Base-by-base conservation (phyloP, 2,113 vertebrate genomes). In the Hydropotes inermis region DNA sequence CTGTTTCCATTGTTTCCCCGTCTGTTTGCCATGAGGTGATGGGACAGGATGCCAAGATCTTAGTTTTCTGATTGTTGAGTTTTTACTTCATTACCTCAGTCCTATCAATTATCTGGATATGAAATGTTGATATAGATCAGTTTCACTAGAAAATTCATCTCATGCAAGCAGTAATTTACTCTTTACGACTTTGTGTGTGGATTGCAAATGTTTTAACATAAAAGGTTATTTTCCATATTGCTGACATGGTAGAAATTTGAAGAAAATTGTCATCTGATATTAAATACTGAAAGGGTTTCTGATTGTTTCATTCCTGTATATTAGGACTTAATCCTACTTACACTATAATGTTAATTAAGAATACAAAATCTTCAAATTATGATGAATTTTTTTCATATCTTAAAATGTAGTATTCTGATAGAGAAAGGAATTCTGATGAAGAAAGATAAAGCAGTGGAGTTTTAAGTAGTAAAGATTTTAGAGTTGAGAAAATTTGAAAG, bases 401-500 rank as follows among this genome's bases (percentile, higher is more conserved):
- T 91, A 93, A 85, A 95, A 91, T 89, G 79, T 78, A 96, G 54
- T 93, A 50, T 94, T 57, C 21, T 85, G 30, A 27, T 76, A 88
- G 50, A 88, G 36, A 30, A 89, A 61, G 19, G 33, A 67, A 58
- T 91, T 70, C 67, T 74, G 36, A 74, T 74, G 36, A 70, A 70
- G 33, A 67, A 70, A 74, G 27, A 45, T n/a, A 6, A 89, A 36
- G 9, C 33, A 54, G 13, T 79, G 28, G 76, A 88, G 25, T 70
- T 76, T 86, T 25, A 92, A 92, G 28, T 84, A 87, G 60, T 91
- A 81, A 85, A 70, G 58, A 78, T 79, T 95, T 92, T 91, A 61
- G 85, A 90, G 52, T 93, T 89, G 45, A 87, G 33, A 74, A 39
- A 92, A 79, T n/a, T 87, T 36, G 57, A 45, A 47, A 28, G 84